Base-by-base conservation (phyloP, 1,140 invertebrate species). In the Drosophila pseudoananassae region DNA sequence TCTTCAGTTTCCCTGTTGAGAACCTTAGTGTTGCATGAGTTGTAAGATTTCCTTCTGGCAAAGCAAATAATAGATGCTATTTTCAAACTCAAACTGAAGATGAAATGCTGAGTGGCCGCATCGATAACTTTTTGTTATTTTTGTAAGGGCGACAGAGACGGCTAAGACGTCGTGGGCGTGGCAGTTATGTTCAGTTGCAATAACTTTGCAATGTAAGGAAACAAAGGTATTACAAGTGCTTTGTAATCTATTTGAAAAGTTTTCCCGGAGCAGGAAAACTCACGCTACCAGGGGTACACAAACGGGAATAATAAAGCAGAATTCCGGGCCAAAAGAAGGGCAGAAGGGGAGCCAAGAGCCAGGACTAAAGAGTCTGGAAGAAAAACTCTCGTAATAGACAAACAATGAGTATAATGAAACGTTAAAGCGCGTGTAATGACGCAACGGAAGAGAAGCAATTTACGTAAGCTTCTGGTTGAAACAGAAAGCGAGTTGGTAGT, bases 181-280 rank as follows among this genome's bases (percentile, higher is more conserved):
- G 50, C 81, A 82, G 78, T 85, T 82, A 70, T 75, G 76, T 61
- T 75, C 80, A 82, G 70, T 88, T 82, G 78, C 82, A 88, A 82
- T 87, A 87, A 88, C 82, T 87, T 88, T 71, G 64, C 50, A 61
- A 59, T 78, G 73, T 54, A 64, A 40, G 65, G 17, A 63, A 66
- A 47, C n/a, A 57, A 80, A 75, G 82, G 54, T 88, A 66, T 74
- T 63, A 70, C 78, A 87, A 88, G 65, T 82, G 83, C 82, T 87
- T 78, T 82, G 78, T 78, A 87, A 88, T 88, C 82, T 76, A 88
- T 87, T 88, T 88, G 61, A 82, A 76, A 87, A 87, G 50, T 78
- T 85, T 81, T 46, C 33, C 58, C 49, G 31, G 27, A 73, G 25
- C 12, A 14, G 55, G 50, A 57, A 68, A 66, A 76, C 54, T 68